Evolutionary conservation across 1,140 invertebrate species (phyloP), one percentile per base, ranked within the genome.

Genomic region (Trichogramma pretiosum): DNA sequence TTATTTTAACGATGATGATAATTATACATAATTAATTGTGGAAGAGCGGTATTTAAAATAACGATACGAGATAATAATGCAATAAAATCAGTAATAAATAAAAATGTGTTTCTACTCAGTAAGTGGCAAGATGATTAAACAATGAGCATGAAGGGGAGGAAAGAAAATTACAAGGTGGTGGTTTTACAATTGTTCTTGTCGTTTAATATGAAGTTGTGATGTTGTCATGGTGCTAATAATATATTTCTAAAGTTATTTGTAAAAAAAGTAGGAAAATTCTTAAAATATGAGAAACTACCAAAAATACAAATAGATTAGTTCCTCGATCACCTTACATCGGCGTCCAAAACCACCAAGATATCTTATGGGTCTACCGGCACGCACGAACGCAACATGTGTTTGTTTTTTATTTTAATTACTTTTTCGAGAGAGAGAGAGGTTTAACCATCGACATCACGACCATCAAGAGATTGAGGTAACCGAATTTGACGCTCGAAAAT

Each of bases 1-100:
- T 67, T 65, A 66, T 66, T 63, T 59, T 67, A 67, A 68, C 64
- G 64, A 65, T 66, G 62, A 61, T 61, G 64, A 65, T 66, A 66
- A 67, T 63, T 67, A 69, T 63, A 67, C 66, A 67, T 68, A 64
- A 65, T 67, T 59, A 59, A 65, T 65, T 59, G 58, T 56, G 56
- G 43, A 49, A 57, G 62, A 64, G 60, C 64, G 63, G 63, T 64
- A 62, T 64, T 67, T 66, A 57, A 60, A 57, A 56, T 64, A 65
- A 46, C 59, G 57, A 53, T 61, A 60, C 53, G 63, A n/a, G 56
- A 58, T 57, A 57, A 54, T 56, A 58, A 58, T 57, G n/a, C n/a
- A n/a, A n/a, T n/a, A n/a, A n/a, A n/a, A n/a, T n/a, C n/a, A n/a
- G n/a, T n/a, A n/a, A n/a, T n/a, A n/a, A n/a, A n/a, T n/a, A n/a